phyloP scores from a whole-genome alignment of 1,140 invertebrate genomes.

The Parapsyche elsis region DNA sequence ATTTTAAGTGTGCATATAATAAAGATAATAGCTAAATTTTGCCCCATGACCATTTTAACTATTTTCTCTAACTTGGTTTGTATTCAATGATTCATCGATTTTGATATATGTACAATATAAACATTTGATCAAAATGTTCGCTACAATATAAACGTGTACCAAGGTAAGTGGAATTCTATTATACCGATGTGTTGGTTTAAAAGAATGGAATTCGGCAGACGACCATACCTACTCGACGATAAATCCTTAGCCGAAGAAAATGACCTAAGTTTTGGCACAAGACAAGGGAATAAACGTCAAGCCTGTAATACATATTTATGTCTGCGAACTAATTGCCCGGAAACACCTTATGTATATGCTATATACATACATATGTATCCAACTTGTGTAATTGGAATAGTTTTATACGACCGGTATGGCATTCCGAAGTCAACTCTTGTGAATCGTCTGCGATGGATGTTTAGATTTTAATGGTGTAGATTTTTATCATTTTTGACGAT shows the following conservation, averaged over 20 bases:
- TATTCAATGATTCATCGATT: too few species aligned
- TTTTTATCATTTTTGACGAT: too few species aligned
- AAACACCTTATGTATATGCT: constrained; percentile 48
- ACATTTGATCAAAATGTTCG: too few species aligned
- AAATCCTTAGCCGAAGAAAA: constrained; percentile 6
- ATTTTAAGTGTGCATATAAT: too few species aligned
- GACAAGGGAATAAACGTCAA: constrained; percentile 20
- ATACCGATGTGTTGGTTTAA: neutral
- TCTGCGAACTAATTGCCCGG: constrained; percentile 49
- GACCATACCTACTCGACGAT: neutral
- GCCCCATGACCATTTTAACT: too few species aligned
- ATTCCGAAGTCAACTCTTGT: constrained; percentile 11
- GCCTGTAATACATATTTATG: constrained; percentile 52
- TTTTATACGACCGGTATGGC: constrained; percentile 37
- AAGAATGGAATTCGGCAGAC: neutral
- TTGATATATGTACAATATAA: too few species aligned
- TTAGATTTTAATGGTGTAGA: too few species aligned
- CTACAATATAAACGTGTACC: too few species aligned
- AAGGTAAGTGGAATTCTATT: too few species aligned
- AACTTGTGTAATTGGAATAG: constrained; percentile 53
- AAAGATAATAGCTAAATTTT: too few species aligned
- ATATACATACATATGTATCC: neutral
- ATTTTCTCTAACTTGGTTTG: too few species aligned
- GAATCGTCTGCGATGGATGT: neutral
- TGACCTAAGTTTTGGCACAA: constrained; percentile 23